These are phyloP conservation scores for Anguilla pacifica DNA, from an alignment of 2,797 vertebrate species.

Conservation along the genomic window DNA sequence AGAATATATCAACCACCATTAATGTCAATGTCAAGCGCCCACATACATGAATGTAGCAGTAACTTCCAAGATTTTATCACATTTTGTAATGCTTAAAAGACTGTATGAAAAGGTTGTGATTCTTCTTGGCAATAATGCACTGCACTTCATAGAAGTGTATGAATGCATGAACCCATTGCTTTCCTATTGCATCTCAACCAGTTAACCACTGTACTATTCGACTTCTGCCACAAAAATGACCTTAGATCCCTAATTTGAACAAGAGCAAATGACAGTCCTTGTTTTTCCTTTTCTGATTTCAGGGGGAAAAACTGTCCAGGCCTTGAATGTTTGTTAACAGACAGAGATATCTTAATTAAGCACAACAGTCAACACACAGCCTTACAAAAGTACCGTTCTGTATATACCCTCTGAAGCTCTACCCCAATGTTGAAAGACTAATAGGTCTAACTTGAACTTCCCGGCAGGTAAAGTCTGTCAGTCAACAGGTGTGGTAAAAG, in stretches of 20 bases:
- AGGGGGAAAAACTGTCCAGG: slow-evolving; percentile 28
- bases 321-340: slow-evolving; percentile 50
- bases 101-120: not conserved
- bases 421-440: slow-evolving; percentile 58
- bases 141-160: not conserved
- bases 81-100: not conserved
- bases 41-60: not conserved
- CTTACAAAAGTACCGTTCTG: slow-evolving; percentile 46
- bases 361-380: slow-evolving; percentile 47
- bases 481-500: slow-evolving; percentile 59
- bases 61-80: not conserved
- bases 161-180: not conserved
- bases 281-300: not conserved
- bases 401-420: slow-evolving; percentile 39
- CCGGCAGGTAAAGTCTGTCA: slow-evolving; percentile 57
- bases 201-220: not conserved
- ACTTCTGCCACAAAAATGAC: not conserved
- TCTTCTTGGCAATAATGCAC: not conserved
- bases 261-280: not conserved
- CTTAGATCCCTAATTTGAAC: not conserved
- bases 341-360: slow-evolving; percentile 54
- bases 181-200: not conserved
- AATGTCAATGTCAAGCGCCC: not conserved
- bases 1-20: not conserved
- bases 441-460: slow-evolving; percentile 57